phyloP scores from a whole-genome alignment of 2,888 invertebrate species.

The Eueremaeus valkanovi region DNA sequence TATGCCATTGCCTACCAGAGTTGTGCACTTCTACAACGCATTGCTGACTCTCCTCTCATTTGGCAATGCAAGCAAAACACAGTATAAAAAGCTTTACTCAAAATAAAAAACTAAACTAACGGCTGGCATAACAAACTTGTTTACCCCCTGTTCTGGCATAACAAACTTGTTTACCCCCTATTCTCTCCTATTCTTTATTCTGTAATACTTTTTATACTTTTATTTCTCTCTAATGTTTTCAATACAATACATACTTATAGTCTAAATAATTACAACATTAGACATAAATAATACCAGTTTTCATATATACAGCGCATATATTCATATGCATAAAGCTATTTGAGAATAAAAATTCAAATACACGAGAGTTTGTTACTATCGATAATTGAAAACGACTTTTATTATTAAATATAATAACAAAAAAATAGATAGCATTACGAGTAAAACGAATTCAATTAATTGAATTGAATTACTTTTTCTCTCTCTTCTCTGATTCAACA shows the following conservation, averaged over 20 bases:
- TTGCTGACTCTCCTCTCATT: constrained; percentile 24
- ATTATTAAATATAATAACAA: not conserved
- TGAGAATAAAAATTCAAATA: not conserved
- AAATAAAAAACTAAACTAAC: not conserved
- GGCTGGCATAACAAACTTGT: constrained; percentile 33
- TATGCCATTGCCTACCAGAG: too few species aligned
- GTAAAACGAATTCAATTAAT: not conserved
- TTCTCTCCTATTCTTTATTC: not conserved
- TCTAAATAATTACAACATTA: not conserved
- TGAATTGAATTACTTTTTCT: not conserved
- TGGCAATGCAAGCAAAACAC: constrained; percentile 8
- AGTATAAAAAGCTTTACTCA: constrained; percentile 7
- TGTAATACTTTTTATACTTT: not conserved
- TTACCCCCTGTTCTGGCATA: constrained; percentile 19
- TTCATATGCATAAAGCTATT: not conserved
- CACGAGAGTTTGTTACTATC: not conserved
- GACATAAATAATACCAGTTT: not conserved
- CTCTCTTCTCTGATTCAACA: too few species aligned
- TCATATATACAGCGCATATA: not conserved
- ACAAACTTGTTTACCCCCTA: constrained; percentile 28
- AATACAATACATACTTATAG: constrained; percentile 23
- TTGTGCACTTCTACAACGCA: constrained; percentile 4
- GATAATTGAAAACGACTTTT: not conserved
- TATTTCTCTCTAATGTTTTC: constrained; percentile 4
- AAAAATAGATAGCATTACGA: too few species aligned